Conservation (phyloP, 2,797 vertebrate genomes). For the Ptychadena robeensis region DNA sequence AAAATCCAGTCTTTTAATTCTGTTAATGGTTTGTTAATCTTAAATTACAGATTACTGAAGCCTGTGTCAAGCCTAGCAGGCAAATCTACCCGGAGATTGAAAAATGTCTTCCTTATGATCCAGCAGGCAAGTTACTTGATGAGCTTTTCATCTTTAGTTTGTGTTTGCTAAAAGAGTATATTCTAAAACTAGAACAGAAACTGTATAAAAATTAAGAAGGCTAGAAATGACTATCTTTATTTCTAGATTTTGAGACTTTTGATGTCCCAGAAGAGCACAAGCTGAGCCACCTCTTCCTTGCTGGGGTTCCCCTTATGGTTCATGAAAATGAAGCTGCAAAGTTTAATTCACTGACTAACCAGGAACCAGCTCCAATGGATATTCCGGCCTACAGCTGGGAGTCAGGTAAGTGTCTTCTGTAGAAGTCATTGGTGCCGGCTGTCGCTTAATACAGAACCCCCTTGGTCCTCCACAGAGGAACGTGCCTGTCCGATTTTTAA, state of each 20-base stretch:
- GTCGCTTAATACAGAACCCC: too few relatives aligned
- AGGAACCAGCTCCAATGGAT: background rate
- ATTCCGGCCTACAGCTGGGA: background rate
- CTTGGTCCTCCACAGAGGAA: too few relatives aligned
- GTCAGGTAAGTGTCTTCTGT: background rate
- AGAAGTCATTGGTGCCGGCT: too few relatives aligned
- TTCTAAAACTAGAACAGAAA: too few relatives aligned
- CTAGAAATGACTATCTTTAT: background rate
- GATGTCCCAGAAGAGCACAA: constrained; percentile 17
- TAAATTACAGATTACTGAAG: background rate
- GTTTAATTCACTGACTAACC: background rate
- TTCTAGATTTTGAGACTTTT: constrained; percentile 16
- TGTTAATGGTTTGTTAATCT: too few relatives aligned
- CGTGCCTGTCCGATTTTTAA: too few relatives aligned
- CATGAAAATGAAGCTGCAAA: background rate
- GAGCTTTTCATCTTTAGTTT: too few relatives aligned
- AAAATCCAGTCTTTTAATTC: too few relatives aligned
- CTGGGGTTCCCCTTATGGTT: background rate
- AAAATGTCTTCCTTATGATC: constrained; percentile 74
- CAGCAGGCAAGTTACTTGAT: constrained; percentile 73
- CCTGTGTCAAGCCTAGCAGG: constrained; percentile 53
- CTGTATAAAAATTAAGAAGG: too few relatives aligned
- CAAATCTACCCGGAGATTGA: constrained; percentile 77
- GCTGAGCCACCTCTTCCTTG: background rate
- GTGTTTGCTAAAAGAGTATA: too few relatives aligned